phyloP scores from a whole-genome alignment of 2,888 invertebrate species.

The Leuctra nigra region DNA sequence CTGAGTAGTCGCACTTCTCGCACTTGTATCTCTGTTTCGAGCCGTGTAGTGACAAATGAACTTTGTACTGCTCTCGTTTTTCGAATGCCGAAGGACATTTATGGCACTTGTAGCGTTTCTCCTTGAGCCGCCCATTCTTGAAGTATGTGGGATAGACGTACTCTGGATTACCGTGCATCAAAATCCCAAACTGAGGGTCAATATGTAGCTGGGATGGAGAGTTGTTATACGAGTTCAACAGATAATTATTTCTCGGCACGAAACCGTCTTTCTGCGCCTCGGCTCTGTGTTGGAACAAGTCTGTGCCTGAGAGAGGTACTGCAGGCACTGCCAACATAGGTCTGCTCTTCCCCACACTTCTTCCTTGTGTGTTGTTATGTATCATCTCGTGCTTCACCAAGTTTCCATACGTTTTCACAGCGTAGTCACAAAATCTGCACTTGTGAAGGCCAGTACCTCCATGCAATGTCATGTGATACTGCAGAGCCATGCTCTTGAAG shows the following conservation, averaged over 20 bases:
- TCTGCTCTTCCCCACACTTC: background rate
- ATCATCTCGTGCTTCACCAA: conserved; percentile 55
- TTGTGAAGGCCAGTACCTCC: conserved; percentile 56
- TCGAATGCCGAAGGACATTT: conserved; percentile 86
- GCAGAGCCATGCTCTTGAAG: conserved; percentile 61
- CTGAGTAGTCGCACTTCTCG: conserved; percentile 80
- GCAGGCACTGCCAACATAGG: conserved; percentile 32
- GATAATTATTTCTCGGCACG: conserved; percentile 7
- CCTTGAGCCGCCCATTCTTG: conserved; percentile 66
- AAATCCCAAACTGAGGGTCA: conserved; percentile 60
- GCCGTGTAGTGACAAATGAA: conserved; percentile 71
- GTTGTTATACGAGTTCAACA: conserved; percentile 36
- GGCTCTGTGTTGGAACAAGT: conserved; percentile 56
- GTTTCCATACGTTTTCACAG: conserved; percentile 60
- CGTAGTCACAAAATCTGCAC: conserved; percentile 64
- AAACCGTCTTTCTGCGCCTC: conserved; percentile 40
- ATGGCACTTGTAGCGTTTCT: conserved; percentile 73
- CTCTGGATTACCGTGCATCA: conserved; percentile 68
- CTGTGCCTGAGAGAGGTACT: conserved; percentile 57
- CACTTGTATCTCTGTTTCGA: conserved; percentile 77
- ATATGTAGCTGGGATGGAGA: conserved; percentile 40
- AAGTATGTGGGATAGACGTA: conserved; percentile 68
- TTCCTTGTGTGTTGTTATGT: conserved; percentile 34
- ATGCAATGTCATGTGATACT: conserved; percentile 62
- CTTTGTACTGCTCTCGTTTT: conserved; percentile 75